These are phyloP conservation scores for Cydia amplana DNA, from an alignment of 1,140 invertebrate genomes.

Conservation along the genomic window DNA sequence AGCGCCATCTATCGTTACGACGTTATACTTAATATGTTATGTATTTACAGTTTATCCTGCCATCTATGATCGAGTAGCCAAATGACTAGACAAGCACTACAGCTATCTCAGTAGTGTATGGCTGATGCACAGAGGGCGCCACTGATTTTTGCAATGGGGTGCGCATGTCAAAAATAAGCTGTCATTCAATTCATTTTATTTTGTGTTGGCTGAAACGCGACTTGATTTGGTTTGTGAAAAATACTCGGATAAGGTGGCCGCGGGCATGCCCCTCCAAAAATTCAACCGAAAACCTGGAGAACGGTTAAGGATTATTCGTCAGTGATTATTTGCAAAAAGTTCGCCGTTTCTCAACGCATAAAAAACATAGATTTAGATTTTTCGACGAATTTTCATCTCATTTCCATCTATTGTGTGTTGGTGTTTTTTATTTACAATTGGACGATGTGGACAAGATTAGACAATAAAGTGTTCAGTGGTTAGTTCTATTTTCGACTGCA, in stretches of 20 bases:
- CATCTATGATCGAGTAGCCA: constrained; percentile 42
- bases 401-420: constrained; percentile 17
- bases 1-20: constrained; percentile 21
- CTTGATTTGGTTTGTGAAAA: constrained; percentile 67
- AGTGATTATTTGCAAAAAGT: constrained; percentile 16
- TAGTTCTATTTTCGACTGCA: constrained; percentile 29
- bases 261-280: constrained; percentile 46
- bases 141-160: constrained; percentile 50
- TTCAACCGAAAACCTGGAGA: neutral
- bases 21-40: too few relatives aligned
- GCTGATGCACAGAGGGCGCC: constrained; percentile 49
- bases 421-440: constrained; percentile 24
- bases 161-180: constrained; percentile 74
- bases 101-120: constrained; percentile 19
- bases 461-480: constrained; percentile 32
- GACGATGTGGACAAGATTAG: constrained; percentile 16
- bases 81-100: neutral
- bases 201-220: constrained; percentile 67
- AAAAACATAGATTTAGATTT: constrained; percentile 17
- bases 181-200: constrained; percentile 76
- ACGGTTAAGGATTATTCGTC: constrained; percentile 2
- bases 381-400: constrained; percentile 29
- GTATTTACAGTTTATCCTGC: neutral
- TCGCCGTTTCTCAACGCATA: neutral
- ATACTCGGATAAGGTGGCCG: constrained; percentile 53